Evolutionary conservation across 2,113 vertebrate species (phyloP), one percentile per base, ranked within the genome.

Genomic region (Oncorhynchus nerka): DNA sequence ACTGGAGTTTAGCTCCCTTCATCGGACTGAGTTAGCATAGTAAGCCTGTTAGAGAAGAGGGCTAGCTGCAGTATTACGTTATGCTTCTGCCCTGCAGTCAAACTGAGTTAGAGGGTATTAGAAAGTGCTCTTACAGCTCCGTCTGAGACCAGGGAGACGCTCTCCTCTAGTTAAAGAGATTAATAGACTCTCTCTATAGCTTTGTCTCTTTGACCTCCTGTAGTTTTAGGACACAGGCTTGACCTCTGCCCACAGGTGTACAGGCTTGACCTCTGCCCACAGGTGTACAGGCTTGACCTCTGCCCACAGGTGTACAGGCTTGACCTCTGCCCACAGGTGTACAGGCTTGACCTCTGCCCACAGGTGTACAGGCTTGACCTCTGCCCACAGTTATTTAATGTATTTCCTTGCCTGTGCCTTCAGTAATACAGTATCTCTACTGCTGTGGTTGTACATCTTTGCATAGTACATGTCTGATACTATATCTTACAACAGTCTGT

Each of bases 1-100:
- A 12, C 39, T 13, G 12, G 34, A 20, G 51, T 73, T 76, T 49
- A 6, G 51, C 83, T 24, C 73, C 71, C 70, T 68, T 78, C 74
- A 66, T 70, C 45, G 73, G 77, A 76, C 24, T 61, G 32, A 75
- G 34, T 77, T 85, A 76, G 74, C 70, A 55, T 13, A 87, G 90
- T 71, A 87, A 91, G 71, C 86, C 74, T 81, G 68, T 87, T 90
- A 76, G 68, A 1, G 30, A 68, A 9, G 4, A 26, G 19, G 30
- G 1, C 7, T 26, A 80, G 61, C 48, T 76, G 13, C 28, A 19
- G 59, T 79, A 87, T 87, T 15, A 72, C 76, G 80, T 86, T 72
- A 79, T 22, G n/a, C 13, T 28, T 28, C 45, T 75, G 28, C 51
- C 28, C 30, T 78, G 55, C 32, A 64, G 55, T 78, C 19, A 66